Evolutionary conservation across 2,888 invertebrate species (phyloP).

Genomic region (Thymelicus acteon): DNA sequence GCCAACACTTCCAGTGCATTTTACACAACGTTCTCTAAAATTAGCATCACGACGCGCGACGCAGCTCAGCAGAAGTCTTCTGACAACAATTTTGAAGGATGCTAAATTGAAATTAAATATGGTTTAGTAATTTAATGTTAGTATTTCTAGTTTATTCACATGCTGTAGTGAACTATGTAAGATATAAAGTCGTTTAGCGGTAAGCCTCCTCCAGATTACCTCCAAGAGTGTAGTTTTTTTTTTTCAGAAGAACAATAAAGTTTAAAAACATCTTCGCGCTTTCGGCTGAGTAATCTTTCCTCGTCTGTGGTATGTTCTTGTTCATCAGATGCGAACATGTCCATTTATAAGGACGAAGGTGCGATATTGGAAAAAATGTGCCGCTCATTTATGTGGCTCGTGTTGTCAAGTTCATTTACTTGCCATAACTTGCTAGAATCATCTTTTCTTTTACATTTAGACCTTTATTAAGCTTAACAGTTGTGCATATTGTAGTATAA

Average conservation of each 20-base stretch:
- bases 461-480: background rate
- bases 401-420: conserved; percentile 28
- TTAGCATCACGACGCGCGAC: background rate
- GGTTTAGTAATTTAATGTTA: too few species aligned
- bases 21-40: background rate
- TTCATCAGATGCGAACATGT: conserved; percentile 25
- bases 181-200: too few species aligned
- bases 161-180: too few species aligned
- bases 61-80: background rate
- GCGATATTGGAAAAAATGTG: conserved; percentile 29
- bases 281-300: background rate
- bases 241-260: too few species aligned
- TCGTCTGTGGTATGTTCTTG: background rate
- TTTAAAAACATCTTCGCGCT: background rate
- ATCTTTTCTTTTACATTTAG: conserved; percentile 3
- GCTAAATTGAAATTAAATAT: too few species aligned
- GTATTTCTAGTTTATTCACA: too few species aligned
- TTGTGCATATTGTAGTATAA: background rate
- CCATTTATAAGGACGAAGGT: conserved; percentile 33
- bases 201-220: too few species aligned
- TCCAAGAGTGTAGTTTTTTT: too few species aligned
- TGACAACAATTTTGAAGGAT: background rate
- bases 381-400: conserved; percentile 25
- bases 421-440: conserved; percentile 4
- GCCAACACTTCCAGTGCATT: background rate